Conservation (phyloP, 30 jellyfish, hydroid and myxozoan species). For the Chrysaora quinquecirrha region DNA sequence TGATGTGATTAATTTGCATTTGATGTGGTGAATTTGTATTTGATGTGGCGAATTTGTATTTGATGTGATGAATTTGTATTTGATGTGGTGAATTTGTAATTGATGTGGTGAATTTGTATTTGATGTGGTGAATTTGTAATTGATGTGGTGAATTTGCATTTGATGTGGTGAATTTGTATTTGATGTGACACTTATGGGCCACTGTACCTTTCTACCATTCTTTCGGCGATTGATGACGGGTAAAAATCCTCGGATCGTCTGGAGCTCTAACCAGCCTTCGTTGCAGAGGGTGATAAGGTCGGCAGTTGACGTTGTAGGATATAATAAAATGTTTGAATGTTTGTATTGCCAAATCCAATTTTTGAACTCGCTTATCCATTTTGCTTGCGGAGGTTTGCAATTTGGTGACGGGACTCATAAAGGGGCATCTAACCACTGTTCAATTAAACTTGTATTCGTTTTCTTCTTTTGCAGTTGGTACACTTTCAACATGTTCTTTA, state of each 20-base stretch:
- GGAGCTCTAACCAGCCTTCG: not conserved
- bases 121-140: too few species aligned
- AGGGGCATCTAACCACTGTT: not conserved
- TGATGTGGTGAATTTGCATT: too few species aligned
- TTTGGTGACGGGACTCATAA: not conserved
- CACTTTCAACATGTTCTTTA: not conserved
- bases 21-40: too few species aligned
- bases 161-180: too few species aligned
- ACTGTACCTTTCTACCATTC: too few species aligned
- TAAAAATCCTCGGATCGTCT: not conserved
- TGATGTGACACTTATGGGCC: too few species aligned
- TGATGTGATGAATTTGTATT: too few species aligned
- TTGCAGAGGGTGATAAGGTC: not conserved
- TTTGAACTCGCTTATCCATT: not conserved
- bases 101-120: too few species aligned
- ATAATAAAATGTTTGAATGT: not conserved
- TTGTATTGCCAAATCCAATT: not conserved
- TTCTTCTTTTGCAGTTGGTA: not conserved
- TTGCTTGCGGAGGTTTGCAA: not conserved
- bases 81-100: too few species aligned
- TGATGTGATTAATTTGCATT: too few species aligned
- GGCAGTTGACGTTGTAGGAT: not conserved
- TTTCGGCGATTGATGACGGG: not conserved
- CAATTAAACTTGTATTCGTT: not conserved
- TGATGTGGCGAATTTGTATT: too few species aligned